Base-by-base conservation (phyloP, 2,888 invertebrate species). In the Zaprionus obscuricornis region DNA sequence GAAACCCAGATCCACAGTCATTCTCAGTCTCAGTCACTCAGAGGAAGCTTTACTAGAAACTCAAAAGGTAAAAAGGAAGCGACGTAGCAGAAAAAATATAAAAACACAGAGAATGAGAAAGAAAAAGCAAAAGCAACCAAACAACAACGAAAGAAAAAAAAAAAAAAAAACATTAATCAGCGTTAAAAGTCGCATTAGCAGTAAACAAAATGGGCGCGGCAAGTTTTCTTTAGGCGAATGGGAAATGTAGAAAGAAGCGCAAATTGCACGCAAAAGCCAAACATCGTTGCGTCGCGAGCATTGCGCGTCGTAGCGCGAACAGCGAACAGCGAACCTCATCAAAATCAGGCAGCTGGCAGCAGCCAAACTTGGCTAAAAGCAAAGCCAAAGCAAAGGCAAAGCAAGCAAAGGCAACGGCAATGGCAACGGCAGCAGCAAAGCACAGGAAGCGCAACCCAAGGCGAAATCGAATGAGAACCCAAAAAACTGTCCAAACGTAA, bases 101-200 rank as follows among this genome's bases (percentile, higher is more conserved):
- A 27, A 27, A 43, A 43, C 5, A 13, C n/a, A 27, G 29, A 13
- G 24, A 20, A 27, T 37, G 13, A 24, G 24, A 8, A n/a, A n/a
- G n/a, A n/a, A n/a, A n/a, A n/a, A n/a, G n/a, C n/a, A n/a, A n/a
- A n/a, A n/a, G n/a, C n/a, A 24, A 24, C n/a, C n/a, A n/a, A n/a
- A n/a, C n/a, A n/a, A n/a, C n/a, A n/a, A n/a, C n/a, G n/a, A 8
- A n/a, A n/a, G n/a, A n/a, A n/a, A n/a, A n/a, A n/a, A n/a, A n/a
- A n/a, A n/a, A 64, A 67, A 58, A 58, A 68, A 69, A 77, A 63
- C 81, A 81, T 81, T 82, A 82, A 82, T 82, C 85, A 85, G 81
- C 85, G 81, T 85, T 82, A 85, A 82, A 82, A 85, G 81, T 82
- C 81, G 83, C 85, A 85, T 85, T 85, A 76, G 77, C 75, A 73